Conservation (phyloP, 2,888 invertebrate genomes). For the Drosophila ustulata region DNA sequence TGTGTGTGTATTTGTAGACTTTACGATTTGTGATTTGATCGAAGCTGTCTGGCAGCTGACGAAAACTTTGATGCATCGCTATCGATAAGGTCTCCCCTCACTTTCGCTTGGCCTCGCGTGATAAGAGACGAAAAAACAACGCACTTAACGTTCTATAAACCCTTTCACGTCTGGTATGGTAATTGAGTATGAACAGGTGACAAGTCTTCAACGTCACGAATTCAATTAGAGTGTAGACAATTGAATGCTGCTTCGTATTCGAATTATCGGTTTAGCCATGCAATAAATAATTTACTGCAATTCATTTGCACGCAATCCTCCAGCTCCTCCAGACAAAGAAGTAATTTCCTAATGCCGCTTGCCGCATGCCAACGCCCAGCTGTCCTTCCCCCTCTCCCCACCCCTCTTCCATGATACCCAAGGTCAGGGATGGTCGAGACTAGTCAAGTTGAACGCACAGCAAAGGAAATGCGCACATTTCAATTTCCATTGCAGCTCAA, state of each 20-base stretch:
- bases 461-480: slow-evolving; percentile 28
- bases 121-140: slow-evolving; percentile 18
- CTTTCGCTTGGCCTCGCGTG: slow-evolving; percentile 43
- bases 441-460: slow-evolving; percentile 22
- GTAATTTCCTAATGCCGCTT: slow-evolving; percentile 33
- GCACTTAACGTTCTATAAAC: slow-evolving; percentile 16
- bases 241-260: slow-evolving; percentile 25
- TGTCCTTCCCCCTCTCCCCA: neutral
- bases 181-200: slow-evolving; percentile 19
- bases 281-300: slow-evolving; percentile 51
- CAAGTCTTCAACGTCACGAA: slow-evolving; percentile 40
- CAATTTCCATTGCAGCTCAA: slow-evolving; percentile 9
- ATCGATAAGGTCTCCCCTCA: slow-evolving; percentile 50
- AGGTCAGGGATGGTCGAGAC: slow-evolving; percentile 43
- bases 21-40: slow-evolving; percentile 33
- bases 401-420: slow-evolving; percentile 3
- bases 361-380: neutral
- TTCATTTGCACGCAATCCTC: slow-evolving; percentile 25
- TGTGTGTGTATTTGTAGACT: slow-evolving; percentile 1
- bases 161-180: slow-evolving; percentile 6
- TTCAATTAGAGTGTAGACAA: slow-evolving; percentile 44
- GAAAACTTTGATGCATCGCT: slow-evolving; percentile 54
- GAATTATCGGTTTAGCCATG: slow-evolving; percentile 35
- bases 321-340: slow-evolving; percentile 11
- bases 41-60: slow-evolving; percentile 45